These are phyloP conservation scores for Agrochola circellaris DNA, from an alignment of 2,888 invertebrate species.

Conservation along the genomic window DNA sequence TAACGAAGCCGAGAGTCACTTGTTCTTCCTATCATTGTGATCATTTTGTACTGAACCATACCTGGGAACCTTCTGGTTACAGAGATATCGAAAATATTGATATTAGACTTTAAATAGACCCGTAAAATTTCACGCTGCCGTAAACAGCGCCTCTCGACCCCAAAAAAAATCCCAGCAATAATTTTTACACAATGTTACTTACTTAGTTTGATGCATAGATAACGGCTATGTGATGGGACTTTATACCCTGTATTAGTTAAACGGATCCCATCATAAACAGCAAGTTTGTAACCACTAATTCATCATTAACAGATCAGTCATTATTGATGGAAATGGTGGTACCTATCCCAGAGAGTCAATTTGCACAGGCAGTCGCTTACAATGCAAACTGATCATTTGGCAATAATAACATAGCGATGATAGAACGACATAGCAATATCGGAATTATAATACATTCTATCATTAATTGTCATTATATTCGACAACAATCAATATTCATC, in stretches of 20 bases:
- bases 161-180: too few species aligned
- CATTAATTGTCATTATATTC: background rate
- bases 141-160: background rate
- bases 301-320: conserved; percentile 30
- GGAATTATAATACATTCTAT: background rate
- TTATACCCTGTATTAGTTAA: background rate
- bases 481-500: too few species aligned
- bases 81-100: background rate
- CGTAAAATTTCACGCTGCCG: too few species aligned
- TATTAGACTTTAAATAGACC: too few species aligned
- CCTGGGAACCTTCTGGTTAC: background rate
- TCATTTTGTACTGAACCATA: background rate
- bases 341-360: conserved; percentile 26
- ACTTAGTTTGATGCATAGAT: background rate
- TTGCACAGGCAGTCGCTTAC: conserved; percentile 28
- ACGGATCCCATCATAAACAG: background rate
- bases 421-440: background rate
- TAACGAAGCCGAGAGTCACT: background rate
- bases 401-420: conserved; percentile 5
- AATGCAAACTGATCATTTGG: conserved; percentile 16
- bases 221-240: background rate
- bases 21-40: background rate
- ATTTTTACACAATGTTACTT: background rate
- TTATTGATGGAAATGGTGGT: conserved; percentile 23
- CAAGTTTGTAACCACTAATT: conserved; percentile 8